phyloP scores from a whole-genome alignment of 2,113 vertebrate genomes.

The Cheilinus undulatus region DNA sequence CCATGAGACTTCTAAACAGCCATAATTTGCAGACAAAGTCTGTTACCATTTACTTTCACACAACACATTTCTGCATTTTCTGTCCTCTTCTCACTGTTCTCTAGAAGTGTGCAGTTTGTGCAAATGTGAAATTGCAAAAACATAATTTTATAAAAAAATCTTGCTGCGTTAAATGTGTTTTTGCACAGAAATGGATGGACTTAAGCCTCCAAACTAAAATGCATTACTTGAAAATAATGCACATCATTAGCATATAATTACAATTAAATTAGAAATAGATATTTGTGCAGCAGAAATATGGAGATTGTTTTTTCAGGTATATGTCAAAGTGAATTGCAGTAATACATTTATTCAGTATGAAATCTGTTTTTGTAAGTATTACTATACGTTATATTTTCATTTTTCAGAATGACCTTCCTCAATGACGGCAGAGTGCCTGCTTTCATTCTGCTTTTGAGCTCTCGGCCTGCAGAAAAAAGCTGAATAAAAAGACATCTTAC shows the following conservation, averaged over 20 bases:
- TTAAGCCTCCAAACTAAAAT: too few species aligned
- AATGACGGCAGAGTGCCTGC: conserved; percentile 24
- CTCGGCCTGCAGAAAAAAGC: conserved; percentile 27
- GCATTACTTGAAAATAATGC: too few species aligned
- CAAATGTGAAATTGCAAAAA: not conserved
- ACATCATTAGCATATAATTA: too few species aligned
- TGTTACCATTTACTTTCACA: not conserved
- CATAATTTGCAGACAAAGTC: not conserved
- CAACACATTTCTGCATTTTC: conserved; percentile 2
- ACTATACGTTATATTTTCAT: not conserved
- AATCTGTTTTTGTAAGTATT: too few species aligned
- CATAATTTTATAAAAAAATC: not conserved
- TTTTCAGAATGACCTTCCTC: conserved; percentile 25
- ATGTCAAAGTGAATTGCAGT: not conserved
- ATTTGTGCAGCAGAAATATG: too few species aligned
- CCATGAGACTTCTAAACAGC: not conserved
- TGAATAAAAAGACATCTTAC: conserved; percentile 58
- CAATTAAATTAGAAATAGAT: too few species aligned
- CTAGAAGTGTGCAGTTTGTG: not conserved
- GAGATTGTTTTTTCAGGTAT: too few species aligned
- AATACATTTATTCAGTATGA: too few species aligned
- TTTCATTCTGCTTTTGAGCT: conserved; percentile 54
- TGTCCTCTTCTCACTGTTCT: not conserved
- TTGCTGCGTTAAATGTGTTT: too few species aligned
- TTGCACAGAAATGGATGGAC: too few species aligned